Percentiles rank a stretch among this genome's conserved stretches.
phyloP scores from a whole-genome alignment of 2,113 vertebrate genomes.

The Melospiza melodia region DNA sequence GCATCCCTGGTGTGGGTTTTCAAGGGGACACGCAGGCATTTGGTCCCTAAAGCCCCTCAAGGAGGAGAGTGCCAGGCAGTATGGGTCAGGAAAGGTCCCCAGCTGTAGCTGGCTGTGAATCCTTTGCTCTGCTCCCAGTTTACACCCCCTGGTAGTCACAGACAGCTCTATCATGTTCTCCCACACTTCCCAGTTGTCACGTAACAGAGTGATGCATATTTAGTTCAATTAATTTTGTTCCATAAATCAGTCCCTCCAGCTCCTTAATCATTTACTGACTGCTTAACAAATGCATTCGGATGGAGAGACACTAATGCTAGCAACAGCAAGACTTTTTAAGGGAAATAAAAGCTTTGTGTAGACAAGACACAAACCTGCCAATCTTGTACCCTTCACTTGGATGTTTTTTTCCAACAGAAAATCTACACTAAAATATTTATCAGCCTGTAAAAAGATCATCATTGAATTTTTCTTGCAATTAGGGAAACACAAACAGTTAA shows the following conservation, averaged over 20 bases:
- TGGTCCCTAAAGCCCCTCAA: background rate
- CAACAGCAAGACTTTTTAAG: slow-evolving; percentile 21
- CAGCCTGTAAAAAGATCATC: slow-evolving; percentile 66
- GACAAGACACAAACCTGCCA: slow-evolving; percentile 50
- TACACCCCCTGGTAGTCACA: background rate
- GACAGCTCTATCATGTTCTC: background rate
- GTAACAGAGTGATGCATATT: slow-evolving; percentile 7
- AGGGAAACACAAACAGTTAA: slow-evolving; percentile 69
- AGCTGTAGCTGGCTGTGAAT: background rate
- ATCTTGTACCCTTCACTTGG: slow-evolving; percentile 22
- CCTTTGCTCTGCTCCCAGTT: background rate
- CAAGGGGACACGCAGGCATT: accelerated
- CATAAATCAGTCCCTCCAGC: slow-evolving; percentile 54
- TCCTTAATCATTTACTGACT: slow-evolving; percentile 67
- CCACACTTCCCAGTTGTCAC: slow-evolving; percentile 31
- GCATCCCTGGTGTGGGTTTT: background rate
- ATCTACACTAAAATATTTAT: slow-evolving; percentile 62
- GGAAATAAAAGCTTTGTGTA: slow-evolving; percentile 56
- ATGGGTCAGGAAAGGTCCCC: background rate
- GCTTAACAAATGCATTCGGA: slow-evolving; percentile 55
- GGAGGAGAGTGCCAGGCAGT: background rate
- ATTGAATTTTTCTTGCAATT: slow-evolving; percentile 68
- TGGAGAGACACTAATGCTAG: slow-evolving; percentile 40
- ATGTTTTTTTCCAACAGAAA: slow-evolving; percentile 26
- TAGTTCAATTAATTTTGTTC: slow-evolving; percentile 59